Evolutionary conservation across 2,888 invertebrate species (phyloP).

Genomic region (Ornithoptera priamus): DNA sequence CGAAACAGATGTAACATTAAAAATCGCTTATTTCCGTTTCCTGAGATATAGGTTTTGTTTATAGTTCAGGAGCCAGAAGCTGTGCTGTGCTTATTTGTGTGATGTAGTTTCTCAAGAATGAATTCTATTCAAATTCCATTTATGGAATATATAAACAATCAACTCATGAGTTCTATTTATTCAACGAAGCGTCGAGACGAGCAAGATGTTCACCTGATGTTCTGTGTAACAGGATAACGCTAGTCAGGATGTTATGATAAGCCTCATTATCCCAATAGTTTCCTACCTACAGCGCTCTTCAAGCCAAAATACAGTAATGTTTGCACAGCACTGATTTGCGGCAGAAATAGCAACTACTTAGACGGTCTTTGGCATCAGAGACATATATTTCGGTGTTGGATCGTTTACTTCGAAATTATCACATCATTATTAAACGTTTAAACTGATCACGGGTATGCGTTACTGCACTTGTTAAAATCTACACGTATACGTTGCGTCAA

Average conservation of each 20-base stretch:
- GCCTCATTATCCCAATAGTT: too few species aligned
- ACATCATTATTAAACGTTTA: constrained; percentile 7
- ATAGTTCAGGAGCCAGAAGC: neutral
- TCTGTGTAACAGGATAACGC: too few species aligned
- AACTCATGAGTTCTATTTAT: too few species aligned
- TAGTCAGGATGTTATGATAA: too few species aligned
- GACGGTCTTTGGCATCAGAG: too few species aligned
- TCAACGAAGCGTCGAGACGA: too few species aligned
- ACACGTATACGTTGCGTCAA: constrained; percentile 14
- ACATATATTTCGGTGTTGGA: neutral
- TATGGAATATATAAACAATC: too few species aligned
- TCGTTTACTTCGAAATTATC: constrained; percentile 1
- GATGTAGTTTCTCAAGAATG: neutral
- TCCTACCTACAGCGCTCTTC: too few species aligned
- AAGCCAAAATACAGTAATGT: too few species aligned
- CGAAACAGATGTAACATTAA: neutral
- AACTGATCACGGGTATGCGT: neutral
- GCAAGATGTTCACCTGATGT: too few species aligned
- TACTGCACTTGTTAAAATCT: constrained; percentile 11
- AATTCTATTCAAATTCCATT: neutral
- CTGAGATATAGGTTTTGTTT: neutral
- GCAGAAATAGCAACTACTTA: too few species aligned
- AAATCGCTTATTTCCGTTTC: neutral
- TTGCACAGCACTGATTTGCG: too few species aligned
- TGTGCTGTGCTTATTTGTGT: neutral